Conservation (phyloP, 2,888 invertebrate genomes). For the Sipha maydis region DNA sequence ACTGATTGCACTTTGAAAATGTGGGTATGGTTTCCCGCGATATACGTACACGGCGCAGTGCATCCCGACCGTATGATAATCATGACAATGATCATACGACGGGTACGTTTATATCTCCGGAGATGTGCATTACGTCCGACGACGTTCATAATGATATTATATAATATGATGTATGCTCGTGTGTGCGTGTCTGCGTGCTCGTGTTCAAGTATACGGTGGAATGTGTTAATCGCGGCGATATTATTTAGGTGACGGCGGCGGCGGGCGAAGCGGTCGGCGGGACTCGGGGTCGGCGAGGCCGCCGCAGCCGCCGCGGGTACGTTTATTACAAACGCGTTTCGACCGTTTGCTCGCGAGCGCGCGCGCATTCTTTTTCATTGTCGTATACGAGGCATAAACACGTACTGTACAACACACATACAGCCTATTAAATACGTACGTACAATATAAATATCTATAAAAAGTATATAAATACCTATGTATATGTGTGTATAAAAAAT, state of each 20-base stretch:
- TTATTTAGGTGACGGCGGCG: slow-evolving; percentile 54
- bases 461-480: too few relatives aligned
- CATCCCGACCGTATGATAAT: background rate
- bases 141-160: background rate
- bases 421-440: too few relatives aligned
- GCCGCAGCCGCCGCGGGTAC: background rate
- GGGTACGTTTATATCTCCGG: background rate
- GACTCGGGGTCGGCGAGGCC: slow-evolving; percentile 26
- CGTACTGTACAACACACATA: background rate
- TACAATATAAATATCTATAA: too few relatives aligned
- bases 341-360: slow-evolving; percentile 7
- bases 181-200: background rate
- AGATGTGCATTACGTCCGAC: background rate
- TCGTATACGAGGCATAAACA: background rate
- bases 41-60: too few relatives aligned
- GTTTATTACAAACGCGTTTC: slow-evolving; percentile 40
- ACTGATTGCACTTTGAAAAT: too few relatives aligned
- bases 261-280: background rate
- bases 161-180: background rate
- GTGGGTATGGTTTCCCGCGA: too few relatives aligned
- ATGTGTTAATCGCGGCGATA: slow-evolving; percentile 61
- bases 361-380: slow-evolving; percentile 51
- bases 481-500: too few relatives aligned
- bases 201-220: background rate
- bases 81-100: background rate